A percentile compares a stretch with the other conserved stretches of the same genome.
These are phyloP conservation scores for Gymnocephalus cernua DNA, from an alignment of 2,113 vertebrate genomes.

Conservation along the genomic window DNA sequence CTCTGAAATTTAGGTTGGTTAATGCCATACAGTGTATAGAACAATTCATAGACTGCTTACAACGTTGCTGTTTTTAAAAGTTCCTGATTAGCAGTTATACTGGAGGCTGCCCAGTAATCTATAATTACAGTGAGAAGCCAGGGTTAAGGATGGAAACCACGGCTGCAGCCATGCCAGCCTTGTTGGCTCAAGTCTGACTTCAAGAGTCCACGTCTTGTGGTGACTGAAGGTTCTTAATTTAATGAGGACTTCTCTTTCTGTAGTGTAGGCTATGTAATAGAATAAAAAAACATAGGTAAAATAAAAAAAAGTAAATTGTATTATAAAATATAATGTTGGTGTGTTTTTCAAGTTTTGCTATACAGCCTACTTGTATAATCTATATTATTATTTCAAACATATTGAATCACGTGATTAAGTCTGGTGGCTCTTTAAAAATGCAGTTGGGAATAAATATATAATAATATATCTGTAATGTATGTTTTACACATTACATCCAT, in stretches of 20 bases:
- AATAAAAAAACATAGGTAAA: background rate
- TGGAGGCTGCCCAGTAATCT: background rate
- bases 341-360: background rate
- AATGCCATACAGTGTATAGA: background rate
- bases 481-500: background rate
- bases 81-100: background rate
- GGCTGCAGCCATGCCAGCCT: background rate
- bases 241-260: background rate
- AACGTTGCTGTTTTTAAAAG: background rate
- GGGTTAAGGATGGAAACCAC: background rate
- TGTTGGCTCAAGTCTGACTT: background rate
- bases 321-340: background rate
- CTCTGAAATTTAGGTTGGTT: background rate
- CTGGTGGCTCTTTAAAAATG: background rate
- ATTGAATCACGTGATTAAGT: background rate
- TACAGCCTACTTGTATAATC: background rate
- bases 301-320: background rate
- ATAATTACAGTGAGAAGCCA: slow-evolving; percentile 34
- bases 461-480: background rate
- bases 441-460: background rate
- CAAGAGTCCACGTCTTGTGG: background rate
- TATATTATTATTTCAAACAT: background rate
- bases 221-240: background rate
- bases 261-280: background rate
- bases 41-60: background rate